phyloP scores from a whole-genome alignment of 2,113 vertebrate genomes.

The Colaptes auratus region DNA sequence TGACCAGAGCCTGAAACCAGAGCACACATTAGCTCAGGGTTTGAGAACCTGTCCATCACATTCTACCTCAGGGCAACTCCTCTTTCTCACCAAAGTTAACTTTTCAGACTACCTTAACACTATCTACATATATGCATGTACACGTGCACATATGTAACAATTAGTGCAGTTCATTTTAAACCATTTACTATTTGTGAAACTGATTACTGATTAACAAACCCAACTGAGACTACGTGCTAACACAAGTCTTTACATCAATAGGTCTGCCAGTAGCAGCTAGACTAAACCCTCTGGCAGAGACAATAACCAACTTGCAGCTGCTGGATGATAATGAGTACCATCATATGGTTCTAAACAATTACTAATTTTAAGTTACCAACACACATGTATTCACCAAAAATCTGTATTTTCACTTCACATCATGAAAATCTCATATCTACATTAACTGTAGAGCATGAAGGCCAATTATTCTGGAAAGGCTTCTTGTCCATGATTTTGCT shows the following conservation, averaged over 20 bases:
- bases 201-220: background rate
- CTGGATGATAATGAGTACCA: background rate
- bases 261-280: background rate
- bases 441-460: background rate
- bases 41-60: background rate
- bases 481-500: background rate
- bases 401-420: background rate
- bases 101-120: background rate
- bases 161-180: background rate
- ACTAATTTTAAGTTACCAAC: background rate
- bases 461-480: background rate
- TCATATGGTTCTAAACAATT: background rate
- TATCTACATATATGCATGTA: accelerated
- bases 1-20: background rate
- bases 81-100: background rate
- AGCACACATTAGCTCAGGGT: background rate
- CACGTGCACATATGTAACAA: accelerated
- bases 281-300: background rate
- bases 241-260: background rate
- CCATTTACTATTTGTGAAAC: background rate
- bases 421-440: background rate
- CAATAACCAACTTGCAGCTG: background rate
- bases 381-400: background rate
- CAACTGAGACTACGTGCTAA: background rate
- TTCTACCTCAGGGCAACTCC: background rate